Percentiles rank a stretch among this genome's conserved stretches.
phyloP scores from a whole-genome alignment of 1,140 invertebrate species.

The Tigriopus japonicus region DNA sequence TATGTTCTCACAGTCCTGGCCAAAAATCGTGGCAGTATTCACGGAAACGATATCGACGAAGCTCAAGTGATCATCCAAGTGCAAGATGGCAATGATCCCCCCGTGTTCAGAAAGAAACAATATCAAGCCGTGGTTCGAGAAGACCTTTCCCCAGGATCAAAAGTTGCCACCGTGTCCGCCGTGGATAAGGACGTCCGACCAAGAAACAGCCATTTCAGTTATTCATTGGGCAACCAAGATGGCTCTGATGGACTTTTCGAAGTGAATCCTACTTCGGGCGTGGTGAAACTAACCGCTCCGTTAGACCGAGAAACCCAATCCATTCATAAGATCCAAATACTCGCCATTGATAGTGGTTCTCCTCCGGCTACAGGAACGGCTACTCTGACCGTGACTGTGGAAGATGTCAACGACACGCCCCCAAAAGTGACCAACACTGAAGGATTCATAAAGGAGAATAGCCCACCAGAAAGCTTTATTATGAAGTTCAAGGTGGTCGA shows the following conservation, averaged over 20 bases:
- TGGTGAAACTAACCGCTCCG: slow-evolving; percentile 46
- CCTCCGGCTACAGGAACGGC: slow-evolving; percentile 73
- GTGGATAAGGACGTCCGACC: slow-evolving; percentile 73
- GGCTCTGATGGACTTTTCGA: slow-evolving; percentile 30
- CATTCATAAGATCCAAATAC: slow-evolving; percentile 58
- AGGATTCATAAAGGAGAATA: slow-evolving; percentile 68
- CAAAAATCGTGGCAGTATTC: slow-evolving; percentile 77
- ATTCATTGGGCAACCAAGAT: slow-evolving; percentile 57
- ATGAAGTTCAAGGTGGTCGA: slow-evolving; percentile 67
- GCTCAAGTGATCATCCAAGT: slow-evolving; percentile 79
- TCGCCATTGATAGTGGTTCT: slow-evolving; percentile 66
- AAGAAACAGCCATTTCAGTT: slow-evolving; percentile 78
- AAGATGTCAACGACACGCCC: slow-evolving; percentile 66
- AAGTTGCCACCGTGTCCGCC: slow-evolving; percentile 57
- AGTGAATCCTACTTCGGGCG: slow-evolving; percentile 44
- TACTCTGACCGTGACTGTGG: slow-evolving; percentile 49
- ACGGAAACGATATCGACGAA: slow-evolving; percentile 84
- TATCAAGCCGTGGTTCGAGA: slow-evolving; percentile 62
- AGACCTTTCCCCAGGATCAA: slow-evolving; percentile 45
- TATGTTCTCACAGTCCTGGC: slow-evolving; percentile 78
- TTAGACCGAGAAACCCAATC: slow-evolving; percentile 63
- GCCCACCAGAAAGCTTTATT: slow-evolving; percentile 58
- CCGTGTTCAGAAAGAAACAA: slow-evolving; percentile 54
- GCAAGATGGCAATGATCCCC: slow-evolving; percentile 87
- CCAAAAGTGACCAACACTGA: slow-evolving; percentile 30